Evolutionary conservation across 2,113 vertebrate genomes (phyloP).

Genomic region (Phylloscopus whistleri): DNA sequence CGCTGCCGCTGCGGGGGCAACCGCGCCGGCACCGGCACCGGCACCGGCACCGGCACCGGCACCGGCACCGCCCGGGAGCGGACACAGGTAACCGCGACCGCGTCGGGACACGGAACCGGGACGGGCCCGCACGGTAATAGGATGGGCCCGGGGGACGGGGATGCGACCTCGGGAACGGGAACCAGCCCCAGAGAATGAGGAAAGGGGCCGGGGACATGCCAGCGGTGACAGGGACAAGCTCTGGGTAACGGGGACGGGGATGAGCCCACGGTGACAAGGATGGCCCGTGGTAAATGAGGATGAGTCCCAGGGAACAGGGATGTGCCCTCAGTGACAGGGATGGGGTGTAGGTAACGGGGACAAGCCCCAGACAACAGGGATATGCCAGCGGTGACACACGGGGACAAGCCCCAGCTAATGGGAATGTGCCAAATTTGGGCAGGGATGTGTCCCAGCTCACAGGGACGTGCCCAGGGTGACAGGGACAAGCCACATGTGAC

Average conservation of each 20-base stretch:
- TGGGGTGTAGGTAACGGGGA: not conserved
- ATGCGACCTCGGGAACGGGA: not conserved
- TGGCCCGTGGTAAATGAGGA: not conserved
- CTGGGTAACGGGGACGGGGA: no score
- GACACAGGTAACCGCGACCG: not conserved
- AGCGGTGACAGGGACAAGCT: no score
- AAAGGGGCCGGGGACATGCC: no score
- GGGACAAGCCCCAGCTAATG: not conserved
- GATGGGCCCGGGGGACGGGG: not conserved
- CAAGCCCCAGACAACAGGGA: not conserved
- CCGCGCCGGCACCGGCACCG: no score
- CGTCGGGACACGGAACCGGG: not conserved
- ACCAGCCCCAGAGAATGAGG: no score
- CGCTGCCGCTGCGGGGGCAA: no score
- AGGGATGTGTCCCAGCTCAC: not conserved
- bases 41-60: not conserved
- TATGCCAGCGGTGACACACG: not conserved
- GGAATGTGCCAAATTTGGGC: no score
- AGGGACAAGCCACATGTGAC: accelerated
- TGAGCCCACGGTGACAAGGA: no score
- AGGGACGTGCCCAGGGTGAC: not conserved
- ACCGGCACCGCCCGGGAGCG: not conserved
- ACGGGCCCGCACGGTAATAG: not conserved
- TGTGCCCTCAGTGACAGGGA: not conserved
- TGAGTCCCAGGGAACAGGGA: not conserved